These are phyloP conservation scores for Peromyscus nudipes DNA, from an alignment of 2,797 vertebrate genomes.

Conservation along the genomic window DNA sequence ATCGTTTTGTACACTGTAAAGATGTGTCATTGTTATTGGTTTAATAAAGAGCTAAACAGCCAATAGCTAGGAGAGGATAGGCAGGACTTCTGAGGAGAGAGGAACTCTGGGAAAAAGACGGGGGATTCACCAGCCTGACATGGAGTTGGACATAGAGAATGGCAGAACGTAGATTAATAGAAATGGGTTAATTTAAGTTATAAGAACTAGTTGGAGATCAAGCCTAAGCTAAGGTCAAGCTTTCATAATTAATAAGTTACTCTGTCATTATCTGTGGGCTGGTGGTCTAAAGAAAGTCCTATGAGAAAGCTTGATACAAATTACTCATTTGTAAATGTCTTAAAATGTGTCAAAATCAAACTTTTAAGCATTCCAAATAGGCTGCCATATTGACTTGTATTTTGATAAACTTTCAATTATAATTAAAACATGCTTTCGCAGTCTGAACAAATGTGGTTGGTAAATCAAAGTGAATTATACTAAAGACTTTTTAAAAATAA, in stretches of 20 bases:
- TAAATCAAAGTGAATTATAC: slow-evolving; percentile 53
- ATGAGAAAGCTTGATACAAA: neutral
- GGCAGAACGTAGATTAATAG: neutral
- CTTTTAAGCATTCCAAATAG: neutral
- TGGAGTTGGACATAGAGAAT: neutral
- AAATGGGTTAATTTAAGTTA: neutral
- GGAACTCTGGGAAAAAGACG: neutral
- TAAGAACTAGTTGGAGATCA: neutral
- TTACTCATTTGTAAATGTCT: slow-evolving; percentile 31
- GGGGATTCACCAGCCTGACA: neutral
- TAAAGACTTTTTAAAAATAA: slow-evolving; percentile 53
- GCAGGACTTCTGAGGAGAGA: neutral
- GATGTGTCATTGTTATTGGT: neutral
- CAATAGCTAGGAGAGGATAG: neutral
- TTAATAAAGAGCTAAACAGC: neutral
- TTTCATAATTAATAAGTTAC: neutral
- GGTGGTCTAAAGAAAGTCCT: neutral
- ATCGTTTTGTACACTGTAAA: neutral
- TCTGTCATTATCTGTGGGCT: neutral
- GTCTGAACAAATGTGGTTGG: neutral
- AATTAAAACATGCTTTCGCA: slow-evolving; percentile 44
- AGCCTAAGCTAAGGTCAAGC: neutral
- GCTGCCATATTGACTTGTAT: neutral
- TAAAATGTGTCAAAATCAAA: slow-evolving; percentile 47
- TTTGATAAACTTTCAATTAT: slow-evolving; percentile 29